Evolutionary conservation across 2,113 vertebrate genomes (phyloP).

Genomic region (Tetrao urogallus): DNA sequence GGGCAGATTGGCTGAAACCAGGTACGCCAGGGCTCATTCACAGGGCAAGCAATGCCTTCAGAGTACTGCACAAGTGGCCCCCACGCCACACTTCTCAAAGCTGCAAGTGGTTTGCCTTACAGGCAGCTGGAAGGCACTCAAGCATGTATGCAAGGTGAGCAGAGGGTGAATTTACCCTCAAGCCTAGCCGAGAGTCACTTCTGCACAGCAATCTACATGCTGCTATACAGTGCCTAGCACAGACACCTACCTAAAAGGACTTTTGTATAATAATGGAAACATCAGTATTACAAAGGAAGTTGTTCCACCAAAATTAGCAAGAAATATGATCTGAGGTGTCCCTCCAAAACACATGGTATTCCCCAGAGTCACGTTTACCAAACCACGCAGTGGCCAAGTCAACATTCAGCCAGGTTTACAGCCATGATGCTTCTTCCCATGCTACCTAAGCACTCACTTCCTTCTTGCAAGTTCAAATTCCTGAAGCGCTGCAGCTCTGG

Average conservation of each 20-base stretch:
- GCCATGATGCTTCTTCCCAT: neutral
- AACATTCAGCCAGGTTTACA: neutral
- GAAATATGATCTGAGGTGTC: neutral
- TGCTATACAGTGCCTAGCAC: neutral
- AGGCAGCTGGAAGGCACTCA: neutral
- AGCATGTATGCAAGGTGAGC: neutral
- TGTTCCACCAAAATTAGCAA: neutral
- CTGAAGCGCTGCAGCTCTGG: neutral
- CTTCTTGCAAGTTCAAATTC: neutral
- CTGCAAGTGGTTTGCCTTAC: neutral
- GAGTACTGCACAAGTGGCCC: rapidly evolving
- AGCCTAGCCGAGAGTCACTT: neutral
- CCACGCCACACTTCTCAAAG: neutral
- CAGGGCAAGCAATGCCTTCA: rapidly evolving
- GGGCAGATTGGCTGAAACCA: rapidly evolving
- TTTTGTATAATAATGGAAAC: neutral
- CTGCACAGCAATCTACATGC: neutral
- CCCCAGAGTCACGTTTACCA: neutral
- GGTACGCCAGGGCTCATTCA: neutral
- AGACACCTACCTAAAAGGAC: neutral
- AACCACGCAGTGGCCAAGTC: neutral
- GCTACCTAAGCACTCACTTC: neutral
- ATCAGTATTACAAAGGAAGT: neutral
- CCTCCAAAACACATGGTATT: neutral
- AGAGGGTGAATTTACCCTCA: neutral